A percentile compares a stretch with the other conserved stretches of the same genome.
These are phyloP conservation scores for Blastobasis lacticolella DNA, from an alignment of 2,888 invertebrate species.

Conservation along the genomic window DNA sequence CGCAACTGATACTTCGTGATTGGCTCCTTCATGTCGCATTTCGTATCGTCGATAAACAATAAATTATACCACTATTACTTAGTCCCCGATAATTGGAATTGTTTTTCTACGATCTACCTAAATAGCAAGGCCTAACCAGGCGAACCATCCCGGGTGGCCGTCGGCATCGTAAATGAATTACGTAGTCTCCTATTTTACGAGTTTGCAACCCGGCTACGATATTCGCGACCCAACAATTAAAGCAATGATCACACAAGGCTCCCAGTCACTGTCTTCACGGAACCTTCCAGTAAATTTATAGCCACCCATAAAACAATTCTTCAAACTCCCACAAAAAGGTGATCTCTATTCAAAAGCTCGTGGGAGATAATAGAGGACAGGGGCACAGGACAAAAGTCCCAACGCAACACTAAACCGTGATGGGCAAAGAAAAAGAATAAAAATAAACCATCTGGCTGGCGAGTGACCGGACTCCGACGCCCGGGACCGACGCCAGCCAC, in stretches of 20 bases:
- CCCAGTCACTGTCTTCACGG: constrained; percentile 29
- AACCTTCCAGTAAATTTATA: constrained; percentile 53
- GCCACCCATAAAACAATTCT: constrained; percentile 67
- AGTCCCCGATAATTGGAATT: no score
- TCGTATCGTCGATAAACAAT: no score
- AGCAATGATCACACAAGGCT: constrained; percentile 37
- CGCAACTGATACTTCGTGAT: background rate
- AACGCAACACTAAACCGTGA: constrained; percentile 56
- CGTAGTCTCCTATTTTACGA: constrained; percentile 11
- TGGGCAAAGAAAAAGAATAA: constrained; percentile 43
- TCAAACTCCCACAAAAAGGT: constrained; percentile 65
- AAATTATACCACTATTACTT: no score
- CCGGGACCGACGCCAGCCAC: constrained; percentile 27
- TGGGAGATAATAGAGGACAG: constrained; percentile 63
- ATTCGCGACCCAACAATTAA: constrained; percentile 36
- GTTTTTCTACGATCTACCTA: no score
- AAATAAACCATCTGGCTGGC: constrained; percentile 60
- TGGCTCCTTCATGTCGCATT: no score
- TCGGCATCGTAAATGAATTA: constrained; percentile 14
- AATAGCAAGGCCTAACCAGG: no score
- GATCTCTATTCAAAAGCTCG: constrained; percentile 50
- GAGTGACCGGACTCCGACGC: constrained; percentile 44
- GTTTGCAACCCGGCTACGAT: constrained; percentile 7
- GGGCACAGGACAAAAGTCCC: constrained; percentile 62
- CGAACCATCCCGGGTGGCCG: constrained; percentile 18